These are phyloP conservation scores for Drosophila sp. DNA, from an alignment of 1,140 invertebrate species.

Conservation along the genomic window DNA sequence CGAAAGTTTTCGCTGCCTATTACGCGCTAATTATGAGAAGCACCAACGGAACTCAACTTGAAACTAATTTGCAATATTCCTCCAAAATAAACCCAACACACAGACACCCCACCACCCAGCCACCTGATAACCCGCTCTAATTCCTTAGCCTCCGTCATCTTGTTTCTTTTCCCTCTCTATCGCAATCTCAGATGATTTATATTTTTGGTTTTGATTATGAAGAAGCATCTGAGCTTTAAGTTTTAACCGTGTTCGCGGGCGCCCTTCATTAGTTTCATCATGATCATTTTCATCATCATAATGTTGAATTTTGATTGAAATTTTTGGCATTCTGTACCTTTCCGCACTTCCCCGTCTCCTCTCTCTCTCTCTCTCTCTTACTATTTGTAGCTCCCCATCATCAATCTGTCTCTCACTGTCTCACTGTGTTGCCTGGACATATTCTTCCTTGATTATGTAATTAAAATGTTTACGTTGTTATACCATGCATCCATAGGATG, in stretches of 20 bases:
- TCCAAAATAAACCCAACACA: no score
- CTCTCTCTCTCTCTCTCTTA: not conserved
- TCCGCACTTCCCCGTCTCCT: not conserved
- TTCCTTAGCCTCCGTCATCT: not conserved
- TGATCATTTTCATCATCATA: not conserved
- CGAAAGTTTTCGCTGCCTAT: not conserved
- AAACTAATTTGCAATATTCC: conserved; percentile 5
- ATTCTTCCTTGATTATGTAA: conserved; percentile 5
- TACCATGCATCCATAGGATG: no score
- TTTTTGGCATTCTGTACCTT: not conserved
- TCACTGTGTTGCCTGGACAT: not conserved
- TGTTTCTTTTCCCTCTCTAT: not conserved
- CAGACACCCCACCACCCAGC: no score
- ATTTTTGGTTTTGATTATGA: not conserved
- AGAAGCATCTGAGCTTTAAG: conserved; percentile 3
- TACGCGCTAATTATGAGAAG: conserved; percentile 3
- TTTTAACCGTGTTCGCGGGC: not conserved
- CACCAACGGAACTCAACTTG: not conserved
- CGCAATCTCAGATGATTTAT: not conserved
- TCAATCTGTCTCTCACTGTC: not conserved
- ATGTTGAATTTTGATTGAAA: conserved; percentile 13
- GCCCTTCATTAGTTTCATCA: not conserved
- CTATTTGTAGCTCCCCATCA: not conserved
- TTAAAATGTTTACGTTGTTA: conserved; percentile 10
- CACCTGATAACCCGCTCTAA: not conserved